phyloP scores from a whole-genome alignment of 2,888 invertebrate genomes.

The Epirrhoe alternata region DNA sequence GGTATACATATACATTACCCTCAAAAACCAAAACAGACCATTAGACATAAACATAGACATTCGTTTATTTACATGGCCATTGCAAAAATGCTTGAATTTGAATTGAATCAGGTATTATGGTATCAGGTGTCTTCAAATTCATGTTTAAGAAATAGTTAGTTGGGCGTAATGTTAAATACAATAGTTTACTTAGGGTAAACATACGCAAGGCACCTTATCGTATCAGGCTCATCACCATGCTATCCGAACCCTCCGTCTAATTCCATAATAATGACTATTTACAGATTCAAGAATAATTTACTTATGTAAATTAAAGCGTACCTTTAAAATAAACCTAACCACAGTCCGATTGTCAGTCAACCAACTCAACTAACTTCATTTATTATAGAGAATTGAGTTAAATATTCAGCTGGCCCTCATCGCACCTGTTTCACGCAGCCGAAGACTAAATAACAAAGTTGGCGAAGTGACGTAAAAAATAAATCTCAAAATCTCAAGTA shows the following conservation, averaged over 20 bases:
- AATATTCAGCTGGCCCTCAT: slow-evolving; percentile 45
- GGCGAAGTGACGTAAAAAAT: slow-evolving; percentile 38
- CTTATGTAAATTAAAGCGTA: slow-evolving; percentile 40
- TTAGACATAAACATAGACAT: no score
- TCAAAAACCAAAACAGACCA: no score
- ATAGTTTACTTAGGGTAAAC: neutral
- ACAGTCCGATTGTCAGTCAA: slow-evolving; percentile 47
- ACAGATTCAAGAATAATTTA: slow-evolving; percentile 40
- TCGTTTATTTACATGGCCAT: no score
- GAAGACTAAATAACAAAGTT: slow-evolving; percentile 39
- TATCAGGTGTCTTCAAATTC: no score
- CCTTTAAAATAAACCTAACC: slow-evolving; percentile 43
- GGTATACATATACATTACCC: no score
- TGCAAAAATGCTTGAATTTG: no score
- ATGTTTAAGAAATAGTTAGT: no score
- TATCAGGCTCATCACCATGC: slow-evolving; percentile 21
- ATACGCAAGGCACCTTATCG: slow-evolving; percentile 1
- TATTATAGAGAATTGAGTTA: slow-evolving; percentile 46
- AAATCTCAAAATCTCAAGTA: slow-evolving; percentile 32
- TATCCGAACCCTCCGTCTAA: slow-evolving; percentile 29
- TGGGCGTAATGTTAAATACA: neutral
- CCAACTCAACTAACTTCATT: slow-evolving; percentile 46
- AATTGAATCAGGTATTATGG: no score
- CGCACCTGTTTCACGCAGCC: slow-evolving; percentile 44
- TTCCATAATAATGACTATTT: slow-evolving; percentile 36